Evolutionary conservation across 1,140 invertebrate genomes (phyloP).

Genomic region (Triops cancriformis): DNA sequence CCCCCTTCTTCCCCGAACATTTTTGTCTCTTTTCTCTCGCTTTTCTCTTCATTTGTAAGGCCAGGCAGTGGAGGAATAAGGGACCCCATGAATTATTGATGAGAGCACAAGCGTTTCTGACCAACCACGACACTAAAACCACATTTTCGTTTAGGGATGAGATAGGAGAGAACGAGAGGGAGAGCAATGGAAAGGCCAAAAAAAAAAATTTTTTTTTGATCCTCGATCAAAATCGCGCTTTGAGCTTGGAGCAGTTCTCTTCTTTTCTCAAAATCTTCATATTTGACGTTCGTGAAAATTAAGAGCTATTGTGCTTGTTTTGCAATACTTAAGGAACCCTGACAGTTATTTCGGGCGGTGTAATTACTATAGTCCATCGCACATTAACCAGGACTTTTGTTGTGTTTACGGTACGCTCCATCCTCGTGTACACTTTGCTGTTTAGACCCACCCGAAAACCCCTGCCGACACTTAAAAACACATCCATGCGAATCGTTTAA

Average conservation of each 20-base stretch:
- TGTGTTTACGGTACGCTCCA: too few species aligned
- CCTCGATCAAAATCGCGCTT: neutral
- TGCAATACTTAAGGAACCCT: too few species aligned
- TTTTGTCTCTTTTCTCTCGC: neutral
- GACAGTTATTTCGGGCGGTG: too few species aligned
- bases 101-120: conserved; percentile 5
- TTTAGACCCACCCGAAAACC: neutral
- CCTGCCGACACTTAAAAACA: neutral
- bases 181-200: too few species aligned
- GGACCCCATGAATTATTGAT: neutral
- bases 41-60: neutral
- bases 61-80: neutral
- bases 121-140: neutral
- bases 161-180: neutral
- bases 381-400: too few species aligned
- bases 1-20: neutral
- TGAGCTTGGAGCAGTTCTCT: neutral
- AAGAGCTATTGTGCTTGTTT: neutral
- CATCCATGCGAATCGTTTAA: neutral
- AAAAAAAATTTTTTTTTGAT: neutral
- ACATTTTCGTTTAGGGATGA: neutral
- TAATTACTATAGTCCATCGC: too few species aligned
- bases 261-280: neutral
- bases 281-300: neutral
- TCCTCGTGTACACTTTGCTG: neutral